Conservation (phyloP, 2,113 vertebrate genomes). For the Hemibagrus wyckioides region DNA sequence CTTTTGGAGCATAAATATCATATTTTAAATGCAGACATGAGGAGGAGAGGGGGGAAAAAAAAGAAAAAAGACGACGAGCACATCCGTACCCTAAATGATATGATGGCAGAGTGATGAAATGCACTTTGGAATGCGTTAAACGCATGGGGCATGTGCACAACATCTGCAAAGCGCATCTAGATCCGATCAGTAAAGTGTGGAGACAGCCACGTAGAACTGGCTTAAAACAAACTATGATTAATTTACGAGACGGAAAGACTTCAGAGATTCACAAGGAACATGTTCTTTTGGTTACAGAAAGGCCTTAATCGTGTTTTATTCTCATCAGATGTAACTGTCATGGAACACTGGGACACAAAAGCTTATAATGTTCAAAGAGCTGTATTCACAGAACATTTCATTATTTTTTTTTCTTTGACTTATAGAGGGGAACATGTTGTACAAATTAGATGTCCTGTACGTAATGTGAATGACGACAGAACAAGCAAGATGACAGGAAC, state of each 20-base stretch:
- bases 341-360: not conserved
- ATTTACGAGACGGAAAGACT: conserved; percentile 9
- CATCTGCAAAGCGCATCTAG: conserved; percentile 40
- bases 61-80: not conserved
- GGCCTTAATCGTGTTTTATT: conserved; percentile 31
- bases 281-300: conserved; percentile 26
- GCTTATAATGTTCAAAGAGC: not conserved
- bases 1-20: conserved; percentile 35
- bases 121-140: conserved; percentile 32
- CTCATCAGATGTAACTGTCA: conserved; percentile 16
- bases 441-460: not conserved
- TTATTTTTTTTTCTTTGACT: not conserved
- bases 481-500: not conserved
- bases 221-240: conserved; percentile 18
- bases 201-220: conserved; percentile 26
- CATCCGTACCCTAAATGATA: conserved; percentile 41
- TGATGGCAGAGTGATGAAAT: conserved; percentile 43
- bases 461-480: not conserved
- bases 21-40: conserved; percentile 34
- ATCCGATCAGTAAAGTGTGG: not conserved
- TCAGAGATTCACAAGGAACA: conserved; percentile 3
- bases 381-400: not conserved
- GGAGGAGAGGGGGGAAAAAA: not conserved
- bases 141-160: conserved; percentile 27
- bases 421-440: not conserved